A percentile compares a stretch with the other conserved stretches of the same genome.
These are phyloP conservation scores for Amniataba percoides DNA, from an alignment of 2,797 vertebrate genomes.

Conservation along the genomic window DNA sequence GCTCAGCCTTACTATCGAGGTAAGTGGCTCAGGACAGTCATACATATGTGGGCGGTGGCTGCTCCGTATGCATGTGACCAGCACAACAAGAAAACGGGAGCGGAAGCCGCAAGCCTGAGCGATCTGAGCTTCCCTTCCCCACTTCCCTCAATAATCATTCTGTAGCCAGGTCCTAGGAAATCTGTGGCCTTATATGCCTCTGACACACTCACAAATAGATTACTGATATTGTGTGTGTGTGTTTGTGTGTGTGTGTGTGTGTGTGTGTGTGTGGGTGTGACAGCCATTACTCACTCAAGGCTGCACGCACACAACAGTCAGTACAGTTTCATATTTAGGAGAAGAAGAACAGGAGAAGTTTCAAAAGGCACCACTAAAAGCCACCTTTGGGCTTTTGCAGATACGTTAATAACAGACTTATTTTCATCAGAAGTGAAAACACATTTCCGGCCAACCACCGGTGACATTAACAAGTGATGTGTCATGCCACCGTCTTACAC, in stretches of 20 bases:
- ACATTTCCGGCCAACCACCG: neutral
- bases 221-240: conserved; percentile 20
- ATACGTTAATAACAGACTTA: conserved; percentile 14
- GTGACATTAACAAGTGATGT: neutral
- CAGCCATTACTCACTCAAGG: neutral
- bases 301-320: neutral
- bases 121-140: conserved; percentile 3
- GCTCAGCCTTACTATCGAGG: conserved; percentile 4
- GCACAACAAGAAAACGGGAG: conserved; percentile 32
- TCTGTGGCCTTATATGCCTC: conserved; percentile 37
- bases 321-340: neutral
- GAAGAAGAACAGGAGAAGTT: neutral
- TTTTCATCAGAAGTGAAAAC: conserved; percentile 7
- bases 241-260: conserved; percentile 28
- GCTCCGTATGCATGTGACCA: conserved; percentile 50
- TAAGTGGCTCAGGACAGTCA: conserved; percentile 30
- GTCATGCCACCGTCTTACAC: neutral
- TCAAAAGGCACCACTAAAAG: conserved; percentile 13
- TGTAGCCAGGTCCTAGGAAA: conserved; percentile 45
- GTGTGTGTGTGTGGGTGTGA: no score
- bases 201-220: conserved; percentile 47
- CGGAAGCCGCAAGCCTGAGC: conserved; percentile 23
- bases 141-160: neutral
- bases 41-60: conserved; percentile 43
- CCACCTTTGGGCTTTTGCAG: neutral